These are phyloP conservation scores for Sarcophaga carnaria DNA, from an alignment of 2,888 invertebrate species.

Conservation along the genomic window DNA sequence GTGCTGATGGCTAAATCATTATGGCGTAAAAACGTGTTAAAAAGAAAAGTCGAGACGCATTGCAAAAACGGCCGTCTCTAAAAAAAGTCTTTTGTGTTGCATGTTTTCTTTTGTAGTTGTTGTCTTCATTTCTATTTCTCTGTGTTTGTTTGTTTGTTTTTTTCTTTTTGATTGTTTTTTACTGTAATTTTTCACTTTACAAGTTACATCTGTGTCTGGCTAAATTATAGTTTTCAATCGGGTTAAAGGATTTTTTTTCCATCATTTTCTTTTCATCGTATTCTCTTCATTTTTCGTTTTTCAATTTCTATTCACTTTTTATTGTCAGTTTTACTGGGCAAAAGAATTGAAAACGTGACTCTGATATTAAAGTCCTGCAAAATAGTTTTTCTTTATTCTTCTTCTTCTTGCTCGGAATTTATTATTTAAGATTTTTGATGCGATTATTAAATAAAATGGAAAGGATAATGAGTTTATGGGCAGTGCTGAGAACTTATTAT, in stretches of 20 bases:
- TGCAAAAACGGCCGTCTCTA: slow-evolving; percentile 36
- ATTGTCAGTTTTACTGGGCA: slow-evolving; percentile 34
- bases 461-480: slow-evolving; percentile 55
- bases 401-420: background rate
- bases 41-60: slow-evolving; percentile 47
- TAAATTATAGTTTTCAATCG: slow-evolving; percentile 39
- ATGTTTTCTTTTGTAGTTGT: slow-evolving; percentile 18
- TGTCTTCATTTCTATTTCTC: slow-evolving; percentile 12
- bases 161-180: background rate
- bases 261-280: too few relatives aligned
- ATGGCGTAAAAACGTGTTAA: slow-evolving; percentile 66
- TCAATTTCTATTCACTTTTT: slow-evolving; percentile 26
- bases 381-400: slow-evolving; percentile 24
- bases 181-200: slow-evolving; percentile 50
- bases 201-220: slow-evolving; percentile 50
- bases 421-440: background rate
- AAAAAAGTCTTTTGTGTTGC: slow-evolving; percentile 32
- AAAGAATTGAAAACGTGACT: slow-evolving; percentile 70
- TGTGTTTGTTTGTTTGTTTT: background rate
- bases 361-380: slow-evolving; percentile 50
- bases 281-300: background rate
- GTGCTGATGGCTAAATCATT: slow-evolving; percentile 66
- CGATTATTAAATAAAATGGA: slow-evolving; percentile 14
- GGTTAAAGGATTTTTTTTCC: slow-evolving; percentile 21
- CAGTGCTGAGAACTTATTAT: slow-evolving; percentile 10